phyloP scores from a whole-genome alignment of 23 tunicate genomes.

The Halocynthia roretzi region DNA sequence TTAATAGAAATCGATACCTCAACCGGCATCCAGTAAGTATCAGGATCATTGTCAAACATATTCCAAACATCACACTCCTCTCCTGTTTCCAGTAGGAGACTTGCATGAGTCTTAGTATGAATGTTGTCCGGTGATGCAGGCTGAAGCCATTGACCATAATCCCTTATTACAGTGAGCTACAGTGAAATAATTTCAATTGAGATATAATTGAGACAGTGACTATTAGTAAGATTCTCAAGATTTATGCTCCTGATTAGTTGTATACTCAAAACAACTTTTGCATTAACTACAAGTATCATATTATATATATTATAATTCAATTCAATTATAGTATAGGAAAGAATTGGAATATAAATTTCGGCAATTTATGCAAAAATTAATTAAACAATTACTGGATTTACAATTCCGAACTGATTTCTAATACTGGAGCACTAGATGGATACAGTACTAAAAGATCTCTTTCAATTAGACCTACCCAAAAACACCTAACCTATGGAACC shows the following conservation, averaged over 20 bases:
- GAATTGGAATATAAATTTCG: too few species aligned
- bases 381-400: too few species aligned
- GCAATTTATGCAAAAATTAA: too few species aligned
- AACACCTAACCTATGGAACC: too few species aligned
- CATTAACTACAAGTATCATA: too few species aligned
- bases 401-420: too few species aligned
- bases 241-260: background rate
- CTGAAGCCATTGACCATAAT: conserved; percentile 54
- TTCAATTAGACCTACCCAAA: too few species aligned
- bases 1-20: conserved; percentile 29
- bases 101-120: conserved; percentile 24
- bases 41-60: conserved; percentile 62
- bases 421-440: too few species aligned
- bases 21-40: conserved; percentile 75
- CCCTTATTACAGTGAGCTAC: conserved; percentile 28
- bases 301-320: too few species aligned
- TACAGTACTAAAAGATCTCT: too few species aligned
- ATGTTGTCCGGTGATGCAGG: conserved; percentile 22
- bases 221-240: background rate
- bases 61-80: conserved; percentile 29
- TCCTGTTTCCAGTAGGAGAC: conserved; percentile 22
- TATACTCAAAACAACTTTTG: too few species aligned
- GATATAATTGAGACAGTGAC: background rate
- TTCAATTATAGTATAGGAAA: too few species aligned
- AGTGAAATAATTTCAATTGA: conserved; percentile 2